Conservation (phyloP, 2,888 invertebrate genomes). For the Nephrotoma appendiculata region DNA sequence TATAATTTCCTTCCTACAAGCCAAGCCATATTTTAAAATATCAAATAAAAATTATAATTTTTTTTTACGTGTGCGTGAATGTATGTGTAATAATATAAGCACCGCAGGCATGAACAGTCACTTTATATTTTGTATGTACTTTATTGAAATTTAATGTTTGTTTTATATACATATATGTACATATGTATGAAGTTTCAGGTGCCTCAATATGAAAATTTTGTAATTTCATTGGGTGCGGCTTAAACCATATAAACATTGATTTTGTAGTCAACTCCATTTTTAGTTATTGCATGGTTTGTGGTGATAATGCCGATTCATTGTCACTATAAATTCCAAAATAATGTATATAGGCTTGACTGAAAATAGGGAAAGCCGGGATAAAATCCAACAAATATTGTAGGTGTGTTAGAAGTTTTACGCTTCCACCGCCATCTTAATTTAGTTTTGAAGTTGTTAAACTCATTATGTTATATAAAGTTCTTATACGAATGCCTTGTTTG, state of each 20-base stretch:
- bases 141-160: background rate
- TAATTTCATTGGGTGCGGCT: background rate
- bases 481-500: too few relatives aligned
- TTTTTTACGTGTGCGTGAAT: background rate
- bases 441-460: too few relatives aligned
- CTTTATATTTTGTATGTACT: background rate
- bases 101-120: background rate
- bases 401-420: too few relatives aligned
- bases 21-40: background rate
- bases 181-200: background rate
- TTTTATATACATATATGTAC: background rate
- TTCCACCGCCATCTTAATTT: too few relatives aligned
- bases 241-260: background rate
- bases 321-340: too few relatives aligned
- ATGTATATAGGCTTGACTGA: too few relatives aligned
- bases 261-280: background rate
- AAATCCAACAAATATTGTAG: too few relatives aligned
- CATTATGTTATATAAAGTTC: too few relatives aligned
- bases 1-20: background rate
- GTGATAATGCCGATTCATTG: too few relatives aligned
- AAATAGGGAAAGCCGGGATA: too few relatives aligned
- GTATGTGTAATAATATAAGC: background rate
- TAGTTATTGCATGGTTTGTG: too few relatives aligned
- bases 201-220: too few relatives aligned
- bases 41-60: background rate